A percentile compares a stretch with the other conserved stretches of the same genome.
These are phyloP conservation scores for Macroteleia sp. DNA, from an alignment of 2,888 invertebrate species.

Conservation along the genomic window DNA sequence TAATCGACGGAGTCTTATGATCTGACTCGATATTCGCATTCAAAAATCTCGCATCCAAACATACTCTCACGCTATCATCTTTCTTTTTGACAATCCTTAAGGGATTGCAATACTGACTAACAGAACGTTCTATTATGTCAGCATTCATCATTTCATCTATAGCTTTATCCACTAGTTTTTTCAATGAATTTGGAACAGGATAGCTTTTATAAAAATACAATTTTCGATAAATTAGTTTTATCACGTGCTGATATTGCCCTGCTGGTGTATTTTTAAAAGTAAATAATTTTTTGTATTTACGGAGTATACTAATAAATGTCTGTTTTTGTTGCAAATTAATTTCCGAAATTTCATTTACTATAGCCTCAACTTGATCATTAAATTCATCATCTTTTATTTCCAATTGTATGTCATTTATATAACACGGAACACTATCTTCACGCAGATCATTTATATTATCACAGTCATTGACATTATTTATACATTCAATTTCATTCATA, in stretches of 20 bases:
- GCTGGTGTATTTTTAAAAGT: constrained; percentile 59
- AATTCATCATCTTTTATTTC: constrained; percentile 25
- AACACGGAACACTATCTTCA: too few species aligned
- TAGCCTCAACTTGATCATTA: constrained; percentile 12
- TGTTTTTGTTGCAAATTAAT: not conserved
- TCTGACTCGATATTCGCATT: constrained; percentile 72
- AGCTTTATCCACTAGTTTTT: constrained; percentile 66
- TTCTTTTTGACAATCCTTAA: constrained; percentile 72
- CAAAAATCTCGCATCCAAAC: constrained; percentile 74
- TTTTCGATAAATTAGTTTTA: constrained; percentile 1
- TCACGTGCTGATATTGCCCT: constrained; percentile 7
- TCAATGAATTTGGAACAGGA: constrained; percentile 70
- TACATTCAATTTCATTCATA: not conserved
- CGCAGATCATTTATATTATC: too few species aligned
- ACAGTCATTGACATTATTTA: too few species aligned
- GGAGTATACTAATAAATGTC: not conserved
- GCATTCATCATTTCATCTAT: constrained; percentile 68
- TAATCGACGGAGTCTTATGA: constrained; percentile 65
- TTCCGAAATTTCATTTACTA: constrained; percentile 1
- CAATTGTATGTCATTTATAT: not conserved
- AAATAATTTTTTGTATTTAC: constrained; percentile 54
- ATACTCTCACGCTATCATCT: constrained; percentile 71
- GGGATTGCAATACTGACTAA: constrained; percentile 72
- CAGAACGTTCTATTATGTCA: constrained; percentile 70
- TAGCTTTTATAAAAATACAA: constrained; percentile 62